Evolutionary conservation across 2,113 vertebrate genomes (phyloP), one percentile per base, ranked within the genome.

Genomic region (Stigmatopora argus): DNA sequence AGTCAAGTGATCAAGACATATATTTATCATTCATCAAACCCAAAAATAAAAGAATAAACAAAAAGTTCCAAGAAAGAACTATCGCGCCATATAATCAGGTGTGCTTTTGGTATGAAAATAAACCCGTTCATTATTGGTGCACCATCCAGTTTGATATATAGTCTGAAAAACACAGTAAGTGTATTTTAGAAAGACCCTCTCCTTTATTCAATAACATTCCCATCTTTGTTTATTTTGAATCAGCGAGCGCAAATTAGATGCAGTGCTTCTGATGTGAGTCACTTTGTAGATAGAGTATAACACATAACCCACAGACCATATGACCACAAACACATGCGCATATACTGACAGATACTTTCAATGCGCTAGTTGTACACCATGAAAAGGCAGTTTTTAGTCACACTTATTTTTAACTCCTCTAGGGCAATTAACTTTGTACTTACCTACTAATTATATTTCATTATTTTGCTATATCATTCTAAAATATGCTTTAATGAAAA

Each of bases 261-360:
- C 53, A 7, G 21, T 41, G 21, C 59, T 45, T 61, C 5, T 38
- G 21, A 62, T 64, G 77, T 84, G 78, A 86, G 69, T 86, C 81
- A 85, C 58, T 68, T 67, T 69, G 51, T 44, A 68, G 56, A 78
- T 76, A 58, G 44, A n/a, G 52, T 45, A 64, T 11, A 0, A 61
- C 55, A 70, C 64, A 67, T 78, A 49, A 73, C 73, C 79, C 71
- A 78, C 69, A 71, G 82, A 62, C 31, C 52, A 56, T 67, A 58
- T 66, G 53, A 72, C 34, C 31, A 1, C 75, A 63, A 66, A 73
- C 49, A 8, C 45, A 67, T 71, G 26, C 38, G 45, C 45, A 44
- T 46, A 68, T 56, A 57, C 9, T 8, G 38, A 8, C 46, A 1
- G 49, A 44, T 9, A 62, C 61, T 59, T 2, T 19, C 26, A 19